phyloP scores from a whole-genome alignment of 2,888 invertebrate species.

The Galeopsomyia nigrocyanea region DNA sequence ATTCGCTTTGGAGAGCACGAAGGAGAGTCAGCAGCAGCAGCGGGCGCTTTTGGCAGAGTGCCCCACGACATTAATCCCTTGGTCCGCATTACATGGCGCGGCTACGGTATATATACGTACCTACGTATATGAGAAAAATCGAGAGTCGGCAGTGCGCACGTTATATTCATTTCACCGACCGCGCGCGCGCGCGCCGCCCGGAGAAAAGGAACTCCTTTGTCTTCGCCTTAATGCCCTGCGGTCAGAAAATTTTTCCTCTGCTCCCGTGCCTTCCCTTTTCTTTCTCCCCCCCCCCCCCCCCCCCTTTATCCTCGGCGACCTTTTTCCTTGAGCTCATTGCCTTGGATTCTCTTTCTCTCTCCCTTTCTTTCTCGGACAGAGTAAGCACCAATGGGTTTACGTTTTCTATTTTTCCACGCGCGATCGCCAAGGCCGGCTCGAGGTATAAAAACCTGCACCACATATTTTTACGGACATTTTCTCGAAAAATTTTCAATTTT shows the following conservation, averaged over 20 bases:
- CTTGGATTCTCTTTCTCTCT: conserved; percentile 17
- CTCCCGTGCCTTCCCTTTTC: conserved; percentile 12
- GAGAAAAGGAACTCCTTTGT: conserved; percentile 37
- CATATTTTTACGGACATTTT: too few relatives aligned
- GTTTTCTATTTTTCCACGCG: conserved; percentile 17
- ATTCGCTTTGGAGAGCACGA: too few relatives aligned
- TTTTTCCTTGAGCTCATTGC: conserved; percentile 33
- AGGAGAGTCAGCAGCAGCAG: neutral
- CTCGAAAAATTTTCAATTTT: too few relatives aligned
- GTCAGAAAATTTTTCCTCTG: conserved; percentile 33
- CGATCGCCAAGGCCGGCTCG: too few relatives aligned
- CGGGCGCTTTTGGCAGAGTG: conserved; percentile 60
- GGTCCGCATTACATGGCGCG: conserved; percentile 32
- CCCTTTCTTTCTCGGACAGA: conserved; percentile 18
- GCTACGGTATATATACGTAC: conserved; percentile 2
- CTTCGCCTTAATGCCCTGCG: conserved; percentile 35
- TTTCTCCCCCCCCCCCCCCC: conserved; percentile 21
- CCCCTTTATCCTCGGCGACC: conserved; percentile 1
- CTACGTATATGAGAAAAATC: conserved; percentile 25
- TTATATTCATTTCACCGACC: conserved; percentile 50
- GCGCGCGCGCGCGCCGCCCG: too few relatives aligned
- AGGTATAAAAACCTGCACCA: too few relatives aligned
- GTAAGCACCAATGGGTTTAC: conserved; percentile 18
- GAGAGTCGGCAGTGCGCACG: neutral
- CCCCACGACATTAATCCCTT: conserved; percentile 63